These are phyloP conservation scores for Ophion costatus DNA, from an alignment of 2,888 invertebrate species.

Conservation along the genomic window DNA sequence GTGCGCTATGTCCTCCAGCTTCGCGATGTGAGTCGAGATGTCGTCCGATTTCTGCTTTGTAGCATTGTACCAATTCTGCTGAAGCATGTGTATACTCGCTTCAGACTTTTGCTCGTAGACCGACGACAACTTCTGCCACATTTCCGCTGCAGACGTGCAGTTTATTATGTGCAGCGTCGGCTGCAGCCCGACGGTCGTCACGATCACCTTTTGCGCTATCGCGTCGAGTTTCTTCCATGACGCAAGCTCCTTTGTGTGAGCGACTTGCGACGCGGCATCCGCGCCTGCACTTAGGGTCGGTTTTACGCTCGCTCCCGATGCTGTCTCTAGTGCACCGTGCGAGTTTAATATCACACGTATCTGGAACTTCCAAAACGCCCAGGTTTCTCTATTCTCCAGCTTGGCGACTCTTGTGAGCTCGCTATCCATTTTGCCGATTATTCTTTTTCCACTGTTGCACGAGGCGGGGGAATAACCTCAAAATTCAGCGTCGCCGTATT, in stretches of 20 bases:
- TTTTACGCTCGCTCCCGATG: not conserved
- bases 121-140: too few relatives aligned
- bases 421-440: slow-evolving; percentile 32
- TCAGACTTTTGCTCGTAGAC: too few relatives aligned
- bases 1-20: not conserved
- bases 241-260: too few relatives aligned
- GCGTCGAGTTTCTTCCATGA: too few relatives aligned
- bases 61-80: not conserved
- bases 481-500: not conserved
- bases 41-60: not conserved
- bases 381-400: slow-evolving; percentile 44
- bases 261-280: too few relatives aligned
- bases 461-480: slow-evolving; percentile 42
- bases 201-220: too few relatives aligned
- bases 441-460: slow-evolving; percentile 55
- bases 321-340: not conserved
- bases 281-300: not conserved
- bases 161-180: not conserved
- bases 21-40: not conserved
- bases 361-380: slow-evolving; percentile 51
- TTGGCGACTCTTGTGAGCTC: slow-evolving; percentile 49
- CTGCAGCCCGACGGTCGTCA: not conserved
- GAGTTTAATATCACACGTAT: slow-evolving; percentile 24
- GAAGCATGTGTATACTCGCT: not conserved
- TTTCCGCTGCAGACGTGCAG: too few relatives aligned